phyloP scores from a whole-genome alignment of 2,888 invertebrate genomes.

The Dicyrtoma fusca region DNA sequence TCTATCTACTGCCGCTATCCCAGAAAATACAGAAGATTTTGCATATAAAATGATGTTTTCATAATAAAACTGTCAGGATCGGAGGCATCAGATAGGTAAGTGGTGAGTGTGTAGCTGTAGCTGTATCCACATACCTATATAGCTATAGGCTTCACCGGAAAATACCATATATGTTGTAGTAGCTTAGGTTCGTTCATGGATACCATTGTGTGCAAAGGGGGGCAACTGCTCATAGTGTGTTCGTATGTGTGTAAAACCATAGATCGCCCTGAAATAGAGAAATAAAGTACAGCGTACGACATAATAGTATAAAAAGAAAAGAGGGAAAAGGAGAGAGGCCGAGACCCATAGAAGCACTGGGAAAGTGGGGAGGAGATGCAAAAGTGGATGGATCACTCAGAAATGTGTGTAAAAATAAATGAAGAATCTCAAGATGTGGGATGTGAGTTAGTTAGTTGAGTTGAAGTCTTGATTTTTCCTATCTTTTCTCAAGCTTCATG shows the following conservation, averaged over 20 bases:
- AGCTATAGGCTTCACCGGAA: no score
- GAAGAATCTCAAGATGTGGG: slow-evolving; percentile 31
- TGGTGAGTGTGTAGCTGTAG: not conserved
- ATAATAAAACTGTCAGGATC: no score
- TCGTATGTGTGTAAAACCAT: slow-evolving; percentile 5
- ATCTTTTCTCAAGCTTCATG: no score
- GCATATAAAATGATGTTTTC: no score
- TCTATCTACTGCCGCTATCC: not conserved
- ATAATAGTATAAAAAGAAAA: not conserved
- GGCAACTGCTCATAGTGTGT: no score
- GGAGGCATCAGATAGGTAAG: not conserved
- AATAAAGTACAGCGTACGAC: not conserved
- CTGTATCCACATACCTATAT: not conserved
- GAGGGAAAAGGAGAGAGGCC: not conserved
- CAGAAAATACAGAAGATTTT: no score
- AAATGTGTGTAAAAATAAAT: slow-evolving; percentile 37
- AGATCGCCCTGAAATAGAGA: not conserved
- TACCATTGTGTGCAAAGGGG: no score
- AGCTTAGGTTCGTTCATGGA: no score
- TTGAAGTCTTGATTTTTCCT: no score
- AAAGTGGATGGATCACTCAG: slow-evolving; percentile 31
- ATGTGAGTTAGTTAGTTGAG: slow-evolving; percentile 3
- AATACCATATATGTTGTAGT: no score
- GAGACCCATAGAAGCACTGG: no score
- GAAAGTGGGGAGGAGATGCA: not conserved